Base-by-base conservation (phyloP, 2,888 invertebrate genomes). In the Ernsta delagoae region DNA sequence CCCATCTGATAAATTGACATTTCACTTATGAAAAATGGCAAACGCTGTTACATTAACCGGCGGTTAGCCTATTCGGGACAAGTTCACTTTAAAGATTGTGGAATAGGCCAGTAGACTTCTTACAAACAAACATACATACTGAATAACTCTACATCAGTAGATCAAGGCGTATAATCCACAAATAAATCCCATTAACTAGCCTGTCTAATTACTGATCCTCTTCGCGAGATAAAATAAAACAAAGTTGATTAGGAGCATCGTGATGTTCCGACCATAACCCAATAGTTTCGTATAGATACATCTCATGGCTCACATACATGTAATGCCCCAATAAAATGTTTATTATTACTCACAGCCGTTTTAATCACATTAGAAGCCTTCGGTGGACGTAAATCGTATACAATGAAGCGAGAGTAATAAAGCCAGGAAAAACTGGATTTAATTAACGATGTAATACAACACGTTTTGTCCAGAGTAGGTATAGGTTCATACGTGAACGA, bases 281-380 rank as follows among this genome's bases (percentile, higher is more conserved):
- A 74, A 79, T 78, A 76, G 78, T 76, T 77, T 72, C 72, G 64
- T 74, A 72, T 72, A 73, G 72, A 73, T 75, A 75, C 78, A 79
- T 80, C 79, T 79, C 76, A 78, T 72, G 75, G 73, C 74, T 48
- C 45, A 74, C 80, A 77, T 79, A 74, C 80, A 77, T 79, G 79
- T 84, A 80, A 82, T 82, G 79, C 74, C 75, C 78, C 80, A 79
- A 85, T 88, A 85, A 87, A 87, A 85, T 79, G 82, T 85, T 86
- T 85, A 84, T 86, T 85, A 85, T 84, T 81, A 81, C 81, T 74
- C 77, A 73, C 72, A 74, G 72, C 73, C 76, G 75, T 78, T 79
- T 83, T 83, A 85, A 86, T 87, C 84, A 83, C 81, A 81, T 85
- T 82, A 81, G 72, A 75, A 77, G 77, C 75, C 72, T 74, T 70